Evolutionary conservation across 2,113 vertebrate species (phyloP).

Genomic region (Ramphastos sulfuratus): DNA sequence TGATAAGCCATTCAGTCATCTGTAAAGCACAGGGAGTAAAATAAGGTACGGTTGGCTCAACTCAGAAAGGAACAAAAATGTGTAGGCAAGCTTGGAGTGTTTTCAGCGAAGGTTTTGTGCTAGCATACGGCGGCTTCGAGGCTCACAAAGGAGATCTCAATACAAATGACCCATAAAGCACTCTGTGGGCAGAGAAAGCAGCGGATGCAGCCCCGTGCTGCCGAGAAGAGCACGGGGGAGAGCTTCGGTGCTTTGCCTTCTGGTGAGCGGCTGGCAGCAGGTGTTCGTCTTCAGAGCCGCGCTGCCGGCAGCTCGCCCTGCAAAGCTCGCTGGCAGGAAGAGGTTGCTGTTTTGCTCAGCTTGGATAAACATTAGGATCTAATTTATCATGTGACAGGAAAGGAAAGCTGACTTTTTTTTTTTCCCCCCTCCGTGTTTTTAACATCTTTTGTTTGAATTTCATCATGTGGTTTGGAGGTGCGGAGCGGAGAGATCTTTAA

Average conservation of each 20-base stretch:
- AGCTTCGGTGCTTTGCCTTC: neutral
- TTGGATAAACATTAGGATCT: slow-evolving; percentile 37
- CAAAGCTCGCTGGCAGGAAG: neutral
- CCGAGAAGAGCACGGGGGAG: neutral
- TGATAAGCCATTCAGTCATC: neutral
- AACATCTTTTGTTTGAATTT: slow-evolving; percentile 48
- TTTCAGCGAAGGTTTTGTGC: neutral
- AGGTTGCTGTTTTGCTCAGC: neutral
- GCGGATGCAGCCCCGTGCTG: neutral
- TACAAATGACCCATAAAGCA: neutral
- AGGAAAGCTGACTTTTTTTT: neutral
- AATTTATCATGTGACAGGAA: slow-evolving; percentile 39
- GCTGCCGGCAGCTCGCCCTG: neutral
- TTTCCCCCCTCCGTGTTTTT: neutral
- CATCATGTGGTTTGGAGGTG: neutral
- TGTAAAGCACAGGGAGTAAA: slow-evolving; percentile 35
- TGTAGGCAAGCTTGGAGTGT: neutral
- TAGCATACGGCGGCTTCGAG: neutral
- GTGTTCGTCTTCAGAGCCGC: neutral
- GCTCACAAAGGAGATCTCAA: neutral
- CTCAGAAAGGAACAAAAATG: neutral
- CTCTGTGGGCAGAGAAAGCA: neutral
- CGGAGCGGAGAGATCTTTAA: neutral
- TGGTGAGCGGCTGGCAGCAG: neutral
- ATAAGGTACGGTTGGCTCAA: neutral